Base-by-base conservation (phyloP, 1,140 invertebrate genomes). In the Halesus radiatus region DNA sequence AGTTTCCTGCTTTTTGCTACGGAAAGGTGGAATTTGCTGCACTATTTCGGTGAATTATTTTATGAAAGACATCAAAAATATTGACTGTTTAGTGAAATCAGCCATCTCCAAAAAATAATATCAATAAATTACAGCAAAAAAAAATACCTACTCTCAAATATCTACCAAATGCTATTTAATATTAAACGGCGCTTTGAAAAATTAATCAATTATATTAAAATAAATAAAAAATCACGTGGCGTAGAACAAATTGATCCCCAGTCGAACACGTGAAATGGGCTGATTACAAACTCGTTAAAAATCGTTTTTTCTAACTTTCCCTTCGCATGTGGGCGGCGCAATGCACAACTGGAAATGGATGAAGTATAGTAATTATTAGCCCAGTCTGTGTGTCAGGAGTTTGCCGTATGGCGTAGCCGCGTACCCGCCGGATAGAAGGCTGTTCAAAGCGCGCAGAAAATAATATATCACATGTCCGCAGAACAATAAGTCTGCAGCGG, bases 381-480 rank as follows among this genome's bases (percentile, higher is more conserved):
- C 64, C 16, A 10, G 22, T 0, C 22, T 37, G 10, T 26, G 60
- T 6, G 64, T 18, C n/a, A 37, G 64, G 32, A 32, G 64, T 68
- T 32, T 29, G 16, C 23, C 37, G n/a, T 37, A 32, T 37, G 29
- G 16, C 15, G 53, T 56, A 58, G 18, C 52, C 58, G 60, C 32
- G n/a, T 32, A 58, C 1, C 53, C 56, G 15, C 37, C 16, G 45
- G 13, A 52, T 16, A 60, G 29, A 64, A 64, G 18, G 58, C 32
- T 64, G 23, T 50, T 22, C 29, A 62, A 75, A 75, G 29, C 18
- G 20, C 58, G 72, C 5, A 72, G 68, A 75, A 75, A 79, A 79
- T 79, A 74, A 79, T 79, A 79, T 66, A 79, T 79, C 78, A 79
- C 78, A 53, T 79, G 78, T 79, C 78, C 78, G 58, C 29, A 32